A percentile compares a stretch with the other conserved stretches of the same genome.
Evolutionary conservation across 35 echinoderm and acorn worm species (phyloP).

Genomic region (Diadema setosum): DNA sequence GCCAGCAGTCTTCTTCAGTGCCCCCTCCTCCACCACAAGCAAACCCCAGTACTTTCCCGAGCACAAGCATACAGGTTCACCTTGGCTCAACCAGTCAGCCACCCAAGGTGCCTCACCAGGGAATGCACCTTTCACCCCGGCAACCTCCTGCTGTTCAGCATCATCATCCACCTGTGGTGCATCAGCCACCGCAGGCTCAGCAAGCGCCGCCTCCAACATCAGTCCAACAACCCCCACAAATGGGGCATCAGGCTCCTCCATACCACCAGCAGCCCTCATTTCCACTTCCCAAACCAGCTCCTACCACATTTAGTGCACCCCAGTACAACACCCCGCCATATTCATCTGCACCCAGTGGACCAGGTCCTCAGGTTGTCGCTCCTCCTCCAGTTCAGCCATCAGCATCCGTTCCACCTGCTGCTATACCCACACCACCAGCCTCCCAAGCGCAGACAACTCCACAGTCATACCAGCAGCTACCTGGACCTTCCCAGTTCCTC

Average conservation of each 20-base stretch:
- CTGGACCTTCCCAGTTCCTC: background rate
- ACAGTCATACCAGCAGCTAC: background rate
- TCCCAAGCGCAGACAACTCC: background rate
- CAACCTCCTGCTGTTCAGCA: constrained; percentile 7
- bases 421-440: constrained; percentile 11
- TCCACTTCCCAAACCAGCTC: background rate
- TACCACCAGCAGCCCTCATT: background rate
- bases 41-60: background rate
- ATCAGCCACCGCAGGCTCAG: constrained; percentile 1
- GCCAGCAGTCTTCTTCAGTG: background rate
- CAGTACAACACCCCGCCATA: background rate
- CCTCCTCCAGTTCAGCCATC: background rate
- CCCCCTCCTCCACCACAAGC: constrained; percentile 47
- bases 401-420: background rate
- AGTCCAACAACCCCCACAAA: background rate
- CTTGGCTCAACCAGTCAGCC: background rate
- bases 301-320: constrained; percentile 20
- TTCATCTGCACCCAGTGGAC: background rate
- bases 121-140: background rate
- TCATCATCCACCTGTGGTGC: constrained; percentile 5
- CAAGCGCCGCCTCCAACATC: background rate
- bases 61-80: background rate
- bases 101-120: background rate
- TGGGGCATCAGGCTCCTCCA: background rate
- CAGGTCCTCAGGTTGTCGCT: too few relatives aligned